These are phyloP conservation scores for Agrochola lota DNA, from an alignment of 2,888 invertebrate genomes.

Conservation along the genomic window DNA sequence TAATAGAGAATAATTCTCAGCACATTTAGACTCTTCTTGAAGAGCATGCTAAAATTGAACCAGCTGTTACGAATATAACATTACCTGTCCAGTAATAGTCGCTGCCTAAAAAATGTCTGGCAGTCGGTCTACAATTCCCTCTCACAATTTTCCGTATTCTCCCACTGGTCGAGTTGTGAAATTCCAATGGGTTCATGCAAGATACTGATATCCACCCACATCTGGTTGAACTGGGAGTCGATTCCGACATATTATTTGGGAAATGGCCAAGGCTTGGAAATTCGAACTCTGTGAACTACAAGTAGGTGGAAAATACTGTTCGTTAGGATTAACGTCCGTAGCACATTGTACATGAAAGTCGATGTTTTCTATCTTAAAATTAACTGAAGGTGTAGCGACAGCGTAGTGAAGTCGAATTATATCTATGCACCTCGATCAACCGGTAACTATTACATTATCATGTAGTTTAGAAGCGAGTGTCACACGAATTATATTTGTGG, in stretches of 20 bases:
- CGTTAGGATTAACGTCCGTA: background rate
- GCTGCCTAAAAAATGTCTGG: background rate
- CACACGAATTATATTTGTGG: slow-evolving; percentile 51
- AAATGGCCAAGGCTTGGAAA: slow-evolving; percentile 48
- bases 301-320: slow-evolving; percentile 18
- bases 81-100: background rate
- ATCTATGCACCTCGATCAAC: slow-evolving; percentile 70
- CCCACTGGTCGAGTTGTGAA: slow-evolving; percentile 25
- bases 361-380: slow-evolving; percentile 59
- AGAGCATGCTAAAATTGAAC: background rate
- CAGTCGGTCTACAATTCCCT: background rate
- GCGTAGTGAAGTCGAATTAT: slow-evolving; percentile 67
- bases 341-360: slow-evolving; percentile 36
- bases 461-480: slow-evolving; percentile 50
- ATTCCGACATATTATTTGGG: slow-evolving; percentile 49
- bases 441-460: slow-evolving; percentile 74
- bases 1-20: background rate
- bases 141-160: background rate
- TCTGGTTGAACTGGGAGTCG: slow-evolving; percentile 35
- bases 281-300: slow-evolving; percentile 36
- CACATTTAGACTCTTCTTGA: background rate
- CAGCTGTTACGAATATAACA: background rate
- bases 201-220: slow-evolving; percentile 46
- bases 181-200: slow-evolving; percentile 28
- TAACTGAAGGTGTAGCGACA: slow-evolving; percentile 59